Conservation (phyloP, 2,888 invertebrate species). For the Lycia hirtaria region DNA sequence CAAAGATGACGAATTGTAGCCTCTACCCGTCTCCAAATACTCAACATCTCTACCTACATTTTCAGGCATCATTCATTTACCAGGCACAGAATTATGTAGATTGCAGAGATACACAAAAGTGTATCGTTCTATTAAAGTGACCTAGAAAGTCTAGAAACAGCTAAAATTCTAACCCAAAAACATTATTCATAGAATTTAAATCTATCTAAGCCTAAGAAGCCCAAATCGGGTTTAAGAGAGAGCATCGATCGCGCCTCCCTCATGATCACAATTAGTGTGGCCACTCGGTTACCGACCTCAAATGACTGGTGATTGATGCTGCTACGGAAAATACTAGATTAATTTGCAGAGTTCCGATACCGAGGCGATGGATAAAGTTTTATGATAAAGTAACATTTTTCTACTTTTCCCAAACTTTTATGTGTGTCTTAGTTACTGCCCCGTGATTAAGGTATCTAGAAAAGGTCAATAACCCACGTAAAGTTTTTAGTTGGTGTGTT, state of each 20-base stretch:
- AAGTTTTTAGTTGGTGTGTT: neutral
- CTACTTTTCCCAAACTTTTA: no score
- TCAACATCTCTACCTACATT: no score
- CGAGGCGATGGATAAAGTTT: neutral
- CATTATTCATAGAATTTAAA: conserved; percentile 3
- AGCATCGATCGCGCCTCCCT: conserved; percentile 47
- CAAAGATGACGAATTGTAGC: no score
- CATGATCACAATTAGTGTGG: conserved; percentile 76
- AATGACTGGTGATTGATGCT: conserved; percentile 61
- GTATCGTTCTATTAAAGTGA: no score
- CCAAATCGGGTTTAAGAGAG: conserved; percentile 35
- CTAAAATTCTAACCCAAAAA: neutral
- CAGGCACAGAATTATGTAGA: no score
- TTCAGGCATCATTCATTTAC: no score
- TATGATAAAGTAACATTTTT: conserved; percentile 6
- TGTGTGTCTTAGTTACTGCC: no score
- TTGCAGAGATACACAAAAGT: no score
- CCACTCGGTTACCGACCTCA: conserved; percentile 64
- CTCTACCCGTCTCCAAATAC: no score
- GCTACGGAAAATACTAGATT: conserved; percentile 16
- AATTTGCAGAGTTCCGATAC: neutral
- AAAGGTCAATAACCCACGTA: neutral
- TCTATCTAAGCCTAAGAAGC: neutral
- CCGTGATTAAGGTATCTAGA: neutral
- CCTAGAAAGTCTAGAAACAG: no score